Conservation (phyloP, 2,888 invertebrate genomes). For the Drosophila histrio region DNA sequence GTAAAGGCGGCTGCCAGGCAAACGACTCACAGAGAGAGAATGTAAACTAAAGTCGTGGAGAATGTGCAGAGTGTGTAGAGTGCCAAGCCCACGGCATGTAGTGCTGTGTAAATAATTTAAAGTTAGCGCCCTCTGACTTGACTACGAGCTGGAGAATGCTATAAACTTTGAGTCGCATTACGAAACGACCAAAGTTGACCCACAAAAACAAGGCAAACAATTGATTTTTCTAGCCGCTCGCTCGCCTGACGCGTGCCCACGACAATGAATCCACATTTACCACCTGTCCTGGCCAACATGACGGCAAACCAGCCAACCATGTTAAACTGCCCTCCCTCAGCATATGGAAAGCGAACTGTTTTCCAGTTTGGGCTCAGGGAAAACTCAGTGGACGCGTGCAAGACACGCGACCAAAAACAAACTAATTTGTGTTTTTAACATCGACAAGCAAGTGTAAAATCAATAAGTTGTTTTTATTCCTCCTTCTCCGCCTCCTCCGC, state of each 20-base stretch:
- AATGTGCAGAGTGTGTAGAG: background rate
- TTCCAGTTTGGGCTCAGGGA: conserved; percentile 12
- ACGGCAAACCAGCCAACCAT: conserved; percentile 35
- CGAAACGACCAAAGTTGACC: conserved; percentile 41
- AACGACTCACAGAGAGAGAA: conserved; percentile 7
- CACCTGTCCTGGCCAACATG: conserved; percentile 37
- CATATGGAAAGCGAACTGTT: conserved; percentile 22
- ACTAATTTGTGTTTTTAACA: conserved; percentile 36
- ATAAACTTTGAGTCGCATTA: conserved; percentile 32
- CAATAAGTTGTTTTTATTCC: conserved; percentile 28
- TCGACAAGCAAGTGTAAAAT: conserved; percentile 10
- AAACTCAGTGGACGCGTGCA: conserved; percentile 41
- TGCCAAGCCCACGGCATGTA: conserved; percentile 39
- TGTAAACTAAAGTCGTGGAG: background rate
- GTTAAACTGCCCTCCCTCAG: conserved; percentile 9
- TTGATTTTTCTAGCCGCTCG: conserved; percentile 48
- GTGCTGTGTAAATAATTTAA: conserved; percentile 44
- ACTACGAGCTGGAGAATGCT: conserved; percentile 14
- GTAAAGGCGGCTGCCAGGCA: background rate
- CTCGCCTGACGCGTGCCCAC: conserved; percentile 36
- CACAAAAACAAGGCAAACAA: conserved; percentile 32
- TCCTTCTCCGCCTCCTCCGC: background rate
- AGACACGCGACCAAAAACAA: conserved; percentile 58
- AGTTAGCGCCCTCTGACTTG: conserved; percentile 5
- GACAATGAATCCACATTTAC: conserved; percentile 15